A percentile compares a stretch with the other conserved stretches of the same genome.
Conservation (phyloP, 2,888 invertebrate species). For the Entomobrya proxima region DNA sequence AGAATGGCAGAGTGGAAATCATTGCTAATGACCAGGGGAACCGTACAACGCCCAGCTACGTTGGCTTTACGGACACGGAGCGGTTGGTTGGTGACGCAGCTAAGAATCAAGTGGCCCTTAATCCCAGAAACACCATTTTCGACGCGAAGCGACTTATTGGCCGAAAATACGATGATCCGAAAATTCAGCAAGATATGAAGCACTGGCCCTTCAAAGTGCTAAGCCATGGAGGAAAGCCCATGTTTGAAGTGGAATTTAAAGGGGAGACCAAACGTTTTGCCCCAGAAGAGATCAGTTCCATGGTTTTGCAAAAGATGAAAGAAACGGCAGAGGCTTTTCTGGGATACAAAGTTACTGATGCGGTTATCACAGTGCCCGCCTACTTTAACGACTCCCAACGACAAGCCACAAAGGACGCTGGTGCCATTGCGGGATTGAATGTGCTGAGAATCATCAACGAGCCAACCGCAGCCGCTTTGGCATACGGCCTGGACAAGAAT, state of each 20-base stretch:
- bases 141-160: conserved; percentile 82
- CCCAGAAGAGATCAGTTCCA: conserved; percentile 82
- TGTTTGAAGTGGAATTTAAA: no score
- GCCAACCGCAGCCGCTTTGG: conserved; percentile 92
- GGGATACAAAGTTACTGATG: conserved; percentile 87
- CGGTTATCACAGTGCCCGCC: conserved; percentile 88
- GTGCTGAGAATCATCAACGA: conserved; percentile 93
- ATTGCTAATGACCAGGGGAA: no score
- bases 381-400: conserved; percentile 84
- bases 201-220: conserved; percentile 95
- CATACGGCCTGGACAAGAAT: conserved; percentile 84
- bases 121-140: conserved; percentile 89
- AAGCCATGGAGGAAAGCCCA: conserved; percentile 81
- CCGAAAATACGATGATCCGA: conserved; percentile 89
- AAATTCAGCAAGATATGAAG: conserved; percentile 95
- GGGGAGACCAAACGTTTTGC: conserved; percentile 81
- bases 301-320: conserved; percentile 86
- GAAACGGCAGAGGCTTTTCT: conserved; percentile 90
- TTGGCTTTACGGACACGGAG: no score
- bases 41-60: no score
- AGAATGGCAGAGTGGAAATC: no score
- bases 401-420: no score
- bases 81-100: conserved; percentile 87
- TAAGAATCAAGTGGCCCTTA: conserved; percentile 91
- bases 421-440: conserved; percentile 89